Conservation (phyloP, 1,140 invertebrate species). For the Chionoecetes opilio region DNA sequence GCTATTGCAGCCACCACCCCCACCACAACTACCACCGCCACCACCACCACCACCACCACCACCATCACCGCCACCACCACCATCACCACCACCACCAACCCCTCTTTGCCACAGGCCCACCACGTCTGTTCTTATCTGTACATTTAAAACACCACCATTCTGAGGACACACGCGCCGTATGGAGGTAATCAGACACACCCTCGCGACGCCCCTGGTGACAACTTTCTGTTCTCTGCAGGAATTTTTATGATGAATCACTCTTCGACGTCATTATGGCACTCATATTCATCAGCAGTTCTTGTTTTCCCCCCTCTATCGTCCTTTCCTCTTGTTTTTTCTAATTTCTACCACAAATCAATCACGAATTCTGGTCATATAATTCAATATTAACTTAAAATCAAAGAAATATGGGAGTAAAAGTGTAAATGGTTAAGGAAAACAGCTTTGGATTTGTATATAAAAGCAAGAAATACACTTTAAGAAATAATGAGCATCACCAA, state of each 20-base stretch:
- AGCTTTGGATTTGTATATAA: too few species aligned
- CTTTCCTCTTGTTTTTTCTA: not conserved
- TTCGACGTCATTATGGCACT: not conserved
- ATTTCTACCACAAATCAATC: not conserved
- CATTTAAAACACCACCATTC: not conserved
- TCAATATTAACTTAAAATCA: too few species aligned
- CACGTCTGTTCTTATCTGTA: not conserved
- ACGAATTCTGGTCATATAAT: not conserved
- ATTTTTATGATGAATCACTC: not conserved
- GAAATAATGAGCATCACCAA: not conserved
- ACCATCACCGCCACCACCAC: not conserved
- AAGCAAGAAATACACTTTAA: not conserved
- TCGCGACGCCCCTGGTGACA: not conserved
- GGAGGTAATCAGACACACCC: not conserved
- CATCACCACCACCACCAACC: not conserved
- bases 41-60: not conserved
- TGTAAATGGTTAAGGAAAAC: too few species aligned
- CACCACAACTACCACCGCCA: not conserved
- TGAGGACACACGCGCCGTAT: not conserved
- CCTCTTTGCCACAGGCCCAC: not conserved
- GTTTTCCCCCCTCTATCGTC: not conserved
- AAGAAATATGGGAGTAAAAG: too few species aligned
- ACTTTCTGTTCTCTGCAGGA: too few species aligned
- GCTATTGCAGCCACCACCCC: not conserved
- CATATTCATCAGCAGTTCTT: not conserved